phyloP scores from a whole-genome alignment of 2,113 vertebrate species.

The Raja brachyura region DNA sequence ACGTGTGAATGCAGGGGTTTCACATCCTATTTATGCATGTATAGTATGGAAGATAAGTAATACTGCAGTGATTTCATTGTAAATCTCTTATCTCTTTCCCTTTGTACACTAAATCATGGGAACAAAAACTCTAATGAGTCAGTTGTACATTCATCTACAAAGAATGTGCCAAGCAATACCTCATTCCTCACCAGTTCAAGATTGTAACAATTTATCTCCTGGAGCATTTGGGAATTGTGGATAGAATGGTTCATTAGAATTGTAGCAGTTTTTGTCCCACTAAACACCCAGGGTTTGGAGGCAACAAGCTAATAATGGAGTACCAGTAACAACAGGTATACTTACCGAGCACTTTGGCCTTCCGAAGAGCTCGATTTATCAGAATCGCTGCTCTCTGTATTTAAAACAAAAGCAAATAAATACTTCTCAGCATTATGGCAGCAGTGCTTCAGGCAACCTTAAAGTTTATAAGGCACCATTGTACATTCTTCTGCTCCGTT shows the following conservation, averaged over 20 bases:
- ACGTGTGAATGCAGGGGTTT: background rate
- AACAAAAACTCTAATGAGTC: background rate
- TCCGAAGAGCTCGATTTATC: background rate
- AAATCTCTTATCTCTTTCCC: background rate
- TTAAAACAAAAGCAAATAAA: background rate
- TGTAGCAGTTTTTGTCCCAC: background rate
- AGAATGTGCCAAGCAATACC: background rate
- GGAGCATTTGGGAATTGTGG: background rate
- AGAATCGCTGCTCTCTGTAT: constrained; percentile 15
- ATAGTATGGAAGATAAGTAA: background rate
- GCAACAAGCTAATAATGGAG: background rate
- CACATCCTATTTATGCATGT: background rate
- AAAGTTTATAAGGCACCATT: background rate
- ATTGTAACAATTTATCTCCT: background rate
- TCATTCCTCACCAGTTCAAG: background rate
- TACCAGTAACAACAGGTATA: background rate
- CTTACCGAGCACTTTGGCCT: background rate
- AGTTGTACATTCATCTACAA: too few relatives aligned
- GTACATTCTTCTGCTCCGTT: background rate
- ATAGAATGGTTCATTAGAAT: background rate
- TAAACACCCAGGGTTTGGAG: too few relatives aligned
- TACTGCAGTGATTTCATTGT: background rate
- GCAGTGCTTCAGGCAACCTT: background rate
- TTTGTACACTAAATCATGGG: background rate
- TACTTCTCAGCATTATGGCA: too few relatives aligned